A percentile compares a stretch with the other conserved stretches of the same genome.
Evolutionary conservation across 2,888 invertebrate genomes (phyloP).

Genomic region (Sarcophaga rosellei): DNA sequence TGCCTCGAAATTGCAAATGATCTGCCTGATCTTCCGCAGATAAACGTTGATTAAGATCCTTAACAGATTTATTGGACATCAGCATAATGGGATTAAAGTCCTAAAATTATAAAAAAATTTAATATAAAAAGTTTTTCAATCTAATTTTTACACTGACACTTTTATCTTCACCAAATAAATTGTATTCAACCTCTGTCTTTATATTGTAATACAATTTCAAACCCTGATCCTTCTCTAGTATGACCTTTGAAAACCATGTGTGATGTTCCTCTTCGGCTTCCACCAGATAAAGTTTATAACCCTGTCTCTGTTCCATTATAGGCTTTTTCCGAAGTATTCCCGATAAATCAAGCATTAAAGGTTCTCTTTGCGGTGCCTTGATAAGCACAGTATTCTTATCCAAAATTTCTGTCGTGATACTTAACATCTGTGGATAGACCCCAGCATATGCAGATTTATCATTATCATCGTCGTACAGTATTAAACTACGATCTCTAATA

Average conservation of each 20-base stretch:
- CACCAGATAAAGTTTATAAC: slow-evolving; percentile 30
- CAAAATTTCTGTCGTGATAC: slow-evolving; percentile 50
- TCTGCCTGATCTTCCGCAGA: slow-evolving; percentile 26
- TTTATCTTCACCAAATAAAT: slow-evolving; percentile 42
- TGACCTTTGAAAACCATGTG: slow-evolving; percentile 61
- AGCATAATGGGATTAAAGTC: slow-evolving; percentile 65
- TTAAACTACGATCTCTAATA: slow-evolving; percentile 57
- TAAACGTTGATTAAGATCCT: slow-evolving; percentile 59
- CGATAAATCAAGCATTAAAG: slow-evolving; percentile 51
- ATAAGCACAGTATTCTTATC: slow-evolving; percentile 33
- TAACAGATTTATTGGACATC: slow-evolving; percentile 60
- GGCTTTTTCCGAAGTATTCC: neutral
- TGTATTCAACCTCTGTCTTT: slow-evolving; percentile 24
- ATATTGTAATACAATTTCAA: slow-evolving; percentile 52
- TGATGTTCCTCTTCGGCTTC: slow-evolving; percentile 60
- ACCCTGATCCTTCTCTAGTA: slow-evolving; percentile 44
- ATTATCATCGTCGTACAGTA: slow-evolving; percentile 28
- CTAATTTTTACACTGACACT: slow-evolving; percentile 12
- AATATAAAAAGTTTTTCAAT: neutral
- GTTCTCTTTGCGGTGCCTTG: slow-evolving; percentile 38
- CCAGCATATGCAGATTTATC: slow-evolving; percentile 52
- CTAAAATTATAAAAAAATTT: slow-evolving; percentile 31
- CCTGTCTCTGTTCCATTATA: slow-evolving; percentile 29
- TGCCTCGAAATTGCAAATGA: slow-evolving; percentile 66
- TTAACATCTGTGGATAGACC: slow-evolving; percentile 58